Percentiles rank a stretch among this genome's conserved stretches.
These are phyloP conservation scores for Danio albolineatus DNA, from an alignment of 2,797 vertebrate species.

Conservation along the genomic window DNA sequence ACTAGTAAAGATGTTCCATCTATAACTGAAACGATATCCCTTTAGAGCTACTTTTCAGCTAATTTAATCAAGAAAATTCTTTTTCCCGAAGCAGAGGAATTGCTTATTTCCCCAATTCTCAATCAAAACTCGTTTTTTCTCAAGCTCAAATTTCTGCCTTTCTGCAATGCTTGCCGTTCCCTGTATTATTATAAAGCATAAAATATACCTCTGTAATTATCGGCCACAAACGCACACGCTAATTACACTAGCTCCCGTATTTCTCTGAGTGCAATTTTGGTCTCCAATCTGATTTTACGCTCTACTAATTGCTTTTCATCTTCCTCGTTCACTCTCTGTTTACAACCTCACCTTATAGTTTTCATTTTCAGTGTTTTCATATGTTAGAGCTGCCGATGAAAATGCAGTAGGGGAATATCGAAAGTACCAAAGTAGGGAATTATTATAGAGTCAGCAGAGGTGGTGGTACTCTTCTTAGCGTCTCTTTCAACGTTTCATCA, in stretches of 20 bases:
- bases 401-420: conserved; percentile 12
- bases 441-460: conserved; percentile 3
- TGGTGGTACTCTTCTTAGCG: not conserved
- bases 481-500: conserved; percentile 29
- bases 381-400: not conserved
- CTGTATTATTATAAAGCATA: conserved; percentile 20
- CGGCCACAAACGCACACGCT: conserved; percentile 41
- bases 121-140: conserved; percentile 10
- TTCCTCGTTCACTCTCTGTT: not conserved
- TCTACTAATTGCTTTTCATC: conserved; percentile 51
- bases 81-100: not conserved
- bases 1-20: not conserved
- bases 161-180: not conserved
- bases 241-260: conserved; percentile 54
- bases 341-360: not conserved
- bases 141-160: conserved; percentile 8
- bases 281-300: conserved; percentile 54
- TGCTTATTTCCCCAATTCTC: not conserved
- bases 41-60: not conserved
- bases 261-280: conserved; percentile 45
- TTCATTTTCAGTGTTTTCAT: not conserved
- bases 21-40: not conserved
- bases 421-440: not conserved
- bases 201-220: conserved; percentile 47
- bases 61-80: not conserved